These are phyloP conservation scores for Agrotis segetum DNA, from an alignment of 2,888 invertebrate genomes.

Conservation along the genomic window DNA sequence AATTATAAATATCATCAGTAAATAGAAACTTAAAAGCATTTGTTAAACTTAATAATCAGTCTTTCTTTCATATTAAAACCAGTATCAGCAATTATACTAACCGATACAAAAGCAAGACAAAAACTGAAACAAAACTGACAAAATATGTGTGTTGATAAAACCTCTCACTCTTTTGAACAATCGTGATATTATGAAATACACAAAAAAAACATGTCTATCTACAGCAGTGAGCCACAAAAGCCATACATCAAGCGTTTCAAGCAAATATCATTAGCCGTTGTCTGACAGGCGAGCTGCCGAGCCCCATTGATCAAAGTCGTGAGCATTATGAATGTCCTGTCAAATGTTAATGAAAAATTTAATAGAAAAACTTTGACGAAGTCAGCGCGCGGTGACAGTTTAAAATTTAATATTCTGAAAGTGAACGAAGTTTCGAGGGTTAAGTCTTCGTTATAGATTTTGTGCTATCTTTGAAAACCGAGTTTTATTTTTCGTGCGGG, in stretches of 20 bases:
- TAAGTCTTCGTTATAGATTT: constrained; percentile 53
- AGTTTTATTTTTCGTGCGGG: neutral
- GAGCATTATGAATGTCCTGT: constrained; percentile 88
- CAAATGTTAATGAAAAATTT: constrained; percentile 88
- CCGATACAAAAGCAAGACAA: neutral
- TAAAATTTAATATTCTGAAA: constrained; percentile 84
- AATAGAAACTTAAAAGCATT: too few species aligned
- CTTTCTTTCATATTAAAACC: too few species aligned
- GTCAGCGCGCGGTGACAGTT: constrained; percentile 82
- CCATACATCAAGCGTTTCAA: constrained; percentile 59
- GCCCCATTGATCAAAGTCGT: constrained; percentile 86
- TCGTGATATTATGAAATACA: neutral
- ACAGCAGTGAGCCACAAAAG: constrained; percentile 7
- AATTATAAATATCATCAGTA: too few species aligned
- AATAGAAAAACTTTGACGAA: constrained; percentile 89
- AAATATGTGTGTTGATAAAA: neutral
- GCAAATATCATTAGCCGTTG: constrained; percentile 63
- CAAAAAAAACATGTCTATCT: neutral
- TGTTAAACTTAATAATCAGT: too few species aligned
- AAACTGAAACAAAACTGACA: neutral
- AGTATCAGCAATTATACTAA: too few species aligned
- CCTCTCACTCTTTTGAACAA: too few species aligned
- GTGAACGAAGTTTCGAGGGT: constrained; percentile 66
- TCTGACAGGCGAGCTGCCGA: constrained; percentile 57
- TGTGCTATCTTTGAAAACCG: constrained; percentile 53